phyloP scores from a whole-genome alignment of 2,113 vertebrate species.

The Menidia beryllina region DNA sequence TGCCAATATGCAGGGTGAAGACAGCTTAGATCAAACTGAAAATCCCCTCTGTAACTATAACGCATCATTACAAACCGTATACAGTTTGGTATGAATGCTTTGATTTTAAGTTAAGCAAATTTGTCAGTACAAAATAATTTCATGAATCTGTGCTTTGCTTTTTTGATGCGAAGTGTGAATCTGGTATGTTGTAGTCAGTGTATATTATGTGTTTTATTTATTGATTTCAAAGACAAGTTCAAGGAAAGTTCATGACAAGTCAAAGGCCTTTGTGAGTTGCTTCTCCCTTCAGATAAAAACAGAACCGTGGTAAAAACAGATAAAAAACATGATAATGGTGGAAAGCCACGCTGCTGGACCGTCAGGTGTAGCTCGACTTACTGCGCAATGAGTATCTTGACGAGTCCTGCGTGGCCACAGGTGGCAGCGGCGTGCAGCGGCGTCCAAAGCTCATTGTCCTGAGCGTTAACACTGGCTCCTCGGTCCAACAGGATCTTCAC shows the following conservation, averaged over 20 bases:
- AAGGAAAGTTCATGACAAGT: too few relatives aligned
- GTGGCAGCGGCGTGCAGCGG: slow-evolving; percentile 95
- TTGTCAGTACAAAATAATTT: too few relatives aligned
- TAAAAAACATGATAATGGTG: too few relatives aligned
- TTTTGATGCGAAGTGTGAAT: too few relatives aligned
- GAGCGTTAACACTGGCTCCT: slow-evolving; percentile 91
- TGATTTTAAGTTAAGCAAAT: too few relatives aligned
- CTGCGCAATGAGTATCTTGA: slow-evolving; percentile 95
- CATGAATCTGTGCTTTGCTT: too few relatives aligned
- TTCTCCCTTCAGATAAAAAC: background rate
- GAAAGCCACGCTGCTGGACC: background rate
- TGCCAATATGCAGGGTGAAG: background rate
- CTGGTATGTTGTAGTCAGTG: too few relatives aligned
- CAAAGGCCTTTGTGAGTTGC: background rate
- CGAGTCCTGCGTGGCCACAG: slow-evolving; percentile 93
- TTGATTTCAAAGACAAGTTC: too few relatives aligned
- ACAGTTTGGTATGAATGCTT: too few relatives aligned
- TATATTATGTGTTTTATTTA: too few relatives aligned
- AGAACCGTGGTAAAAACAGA: too few relatives aligned
- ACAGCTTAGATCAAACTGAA: background rate
- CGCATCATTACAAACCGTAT: too few relatives aligned
- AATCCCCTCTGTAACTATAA: background rate
- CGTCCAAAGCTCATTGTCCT: slow-evolving; percentile 98
- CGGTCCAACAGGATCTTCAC: slow-evolving; percentile 92
- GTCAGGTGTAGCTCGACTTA: slow-evolving; percentile 50